Percentiles rank a stretch among this genome's conserved stretches.
Evolutionary conservation across 2,113 vertebrate species (phyloP).

Genomic region (Erinaceus europaeus): DNA sequence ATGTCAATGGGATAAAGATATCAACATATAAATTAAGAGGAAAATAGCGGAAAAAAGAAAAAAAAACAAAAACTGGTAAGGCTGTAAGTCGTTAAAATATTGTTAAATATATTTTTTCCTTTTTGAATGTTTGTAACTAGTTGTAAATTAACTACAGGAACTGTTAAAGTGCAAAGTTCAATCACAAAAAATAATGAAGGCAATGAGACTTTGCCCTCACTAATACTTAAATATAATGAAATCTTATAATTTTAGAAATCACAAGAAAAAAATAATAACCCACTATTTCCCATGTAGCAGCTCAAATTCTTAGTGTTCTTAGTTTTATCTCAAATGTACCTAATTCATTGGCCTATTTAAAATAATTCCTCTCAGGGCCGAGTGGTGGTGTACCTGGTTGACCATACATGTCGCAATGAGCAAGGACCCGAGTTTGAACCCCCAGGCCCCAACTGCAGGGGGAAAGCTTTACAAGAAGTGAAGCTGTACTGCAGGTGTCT

Average conservation of each 20-base stretch:
- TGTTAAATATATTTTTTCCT: too few relatives aligned
- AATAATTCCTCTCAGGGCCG: too few relatives aligned
- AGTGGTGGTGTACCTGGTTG: too few relatives aligned
- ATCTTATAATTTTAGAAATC: background rate
- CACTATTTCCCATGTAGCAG: background rate
- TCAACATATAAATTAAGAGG: background rate
- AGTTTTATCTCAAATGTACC: background rate
- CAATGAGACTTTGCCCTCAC: background rate
- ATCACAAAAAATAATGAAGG: background rate
- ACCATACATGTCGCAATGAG: too few relatives aligned
- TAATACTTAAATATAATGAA: background rate
- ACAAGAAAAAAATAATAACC: background rate
- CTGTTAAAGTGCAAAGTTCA: background rate
- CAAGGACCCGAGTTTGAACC: too few relatives aligned
- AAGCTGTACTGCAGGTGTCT: too few relatives aligned
- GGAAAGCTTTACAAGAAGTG: too few relatives aligned
- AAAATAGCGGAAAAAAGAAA: background rate
- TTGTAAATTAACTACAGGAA: background rate
- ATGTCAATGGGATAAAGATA: background rate
- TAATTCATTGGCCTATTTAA: too few relatives aligned
- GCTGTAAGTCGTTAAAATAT: background rate
- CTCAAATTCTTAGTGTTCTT: background rate
- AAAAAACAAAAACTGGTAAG: background rate
- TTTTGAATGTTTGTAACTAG: background rate
- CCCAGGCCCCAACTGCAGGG: too few relatives aligned